Evolutionary conservation across 2,113 vertebrate species (phyloP).

Genomic region (Xiphophorus maculatus): DNA sequence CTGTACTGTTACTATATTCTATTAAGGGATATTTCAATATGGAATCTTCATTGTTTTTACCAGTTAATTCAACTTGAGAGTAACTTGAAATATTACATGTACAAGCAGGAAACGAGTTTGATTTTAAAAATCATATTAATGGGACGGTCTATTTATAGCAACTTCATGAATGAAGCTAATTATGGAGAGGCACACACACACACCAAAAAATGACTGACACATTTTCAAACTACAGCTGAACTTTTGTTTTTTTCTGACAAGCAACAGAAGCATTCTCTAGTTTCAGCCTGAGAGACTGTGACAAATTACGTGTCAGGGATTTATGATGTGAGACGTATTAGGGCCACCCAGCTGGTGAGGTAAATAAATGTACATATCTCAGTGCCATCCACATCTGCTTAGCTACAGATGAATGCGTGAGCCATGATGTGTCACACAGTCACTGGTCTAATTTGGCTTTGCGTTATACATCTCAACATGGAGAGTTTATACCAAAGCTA

Average conservation of each 20-base stretch:
- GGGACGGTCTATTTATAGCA: background rate
- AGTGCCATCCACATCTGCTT: slow-evolving; percentile 74
- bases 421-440: slow-evolving; percentile 45
- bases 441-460: slow-evolving; percentile 36
- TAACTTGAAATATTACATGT: slow-evolving; percentile 14
- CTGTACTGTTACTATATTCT: background rate
- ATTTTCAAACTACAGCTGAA: slow-evolving; percentile 44
- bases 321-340: slow-evolving; percentile 79
- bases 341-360: slow-evolving; percentile 74
- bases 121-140: slow-evolving; percentile 1
- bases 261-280: slow-evolving; percentile 37
- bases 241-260: slow-evolving; percentile 47
- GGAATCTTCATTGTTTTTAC: slow-evolving; percentile 1
- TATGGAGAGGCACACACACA: slow-evolving; percentile 8
- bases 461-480: slow-evolving; percentile 7
- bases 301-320: slow-evolving; percentile 76
- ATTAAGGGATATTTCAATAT: background rate
- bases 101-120: slow-evolving; percentile 11
- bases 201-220: slow-evolving; percentile 41
- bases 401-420: slow-evolving; percentile 48
- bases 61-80: slow-evolving; percentile 7
- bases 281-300: slow-evolving; percentile 66
- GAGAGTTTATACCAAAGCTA: slow-evolving; percentile 16
- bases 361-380: slow-evolving; percentile 75
- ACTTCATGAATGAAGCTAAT: slow-evolving; percentile 30